Evolutionary conservation across 2,888 invertebrate species (phyloP).

Genomic region (Carpatolechia fugitivella): DNA sequence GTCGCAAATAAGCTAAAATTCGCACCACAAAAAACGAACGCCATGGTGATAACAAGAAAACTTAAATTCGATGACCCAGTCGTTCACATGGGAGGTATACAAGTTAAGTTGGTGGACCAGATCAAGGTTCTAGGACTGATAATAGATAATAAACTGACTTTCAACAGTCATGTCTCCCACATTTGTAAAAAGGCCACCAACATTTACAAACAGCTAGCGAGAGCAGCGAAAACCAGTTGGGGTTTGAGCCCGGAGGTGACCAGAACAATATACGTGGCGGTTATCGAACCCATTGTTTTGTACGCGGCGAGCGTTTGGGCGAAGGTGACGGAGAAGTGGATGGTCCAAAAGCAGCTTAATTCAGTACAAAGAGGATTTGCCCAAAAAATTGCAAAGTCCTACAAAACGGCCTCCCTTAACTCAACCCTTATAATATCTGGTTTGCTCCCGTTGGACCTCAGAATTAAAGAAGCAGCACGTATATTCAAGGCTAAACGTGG

Average conservation of each 20-base stretch:
- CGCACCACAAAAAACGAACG: background rate
- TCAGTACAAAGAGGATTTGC: background rate
- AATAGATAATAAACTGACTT: constrained; percentile 16
- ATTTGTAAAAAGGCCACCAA: background rate
- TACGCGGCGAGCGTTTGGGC: constrained; percentile 20
- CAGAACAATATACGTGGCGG: constrained; percentile 3
- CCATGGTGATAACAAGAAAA: background rate
- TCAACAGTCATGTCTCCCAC: constrained; percentile 1
- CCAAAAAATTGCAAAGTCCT: constrained; percentile 17
- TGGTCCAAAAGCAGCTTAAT: background rate
- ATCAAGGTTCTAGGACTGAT: constrained; percentile 20
- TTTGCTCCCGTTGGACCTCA: background rate
- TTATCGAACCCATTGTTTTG: constrained; percentile 2
- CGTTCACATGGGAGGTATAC: constrained; percentile 7
- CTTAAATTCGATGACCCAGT: background rate
- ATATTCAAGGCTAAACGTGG: background rate
- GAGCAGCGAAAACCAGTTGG: constrained; percentile 9
- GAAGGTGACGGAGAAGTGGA: background rate
- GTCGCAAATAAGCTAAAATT: background rate
- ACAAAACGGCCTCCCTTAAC: constrained; percentile 20
- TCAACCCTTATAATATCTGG: constrained; percentile 17
- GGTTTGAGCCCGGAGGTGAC: constrained; percentile 11
- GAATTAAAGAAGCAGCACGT: background rate
- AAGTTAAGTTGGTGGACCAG: constrained; percentile 4
- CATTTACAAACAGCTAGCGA: constrained; percentile 9